Conservation (phyloP, 2,888 invertebrate genomes). For the Platycheirus albimanus region DNA sequence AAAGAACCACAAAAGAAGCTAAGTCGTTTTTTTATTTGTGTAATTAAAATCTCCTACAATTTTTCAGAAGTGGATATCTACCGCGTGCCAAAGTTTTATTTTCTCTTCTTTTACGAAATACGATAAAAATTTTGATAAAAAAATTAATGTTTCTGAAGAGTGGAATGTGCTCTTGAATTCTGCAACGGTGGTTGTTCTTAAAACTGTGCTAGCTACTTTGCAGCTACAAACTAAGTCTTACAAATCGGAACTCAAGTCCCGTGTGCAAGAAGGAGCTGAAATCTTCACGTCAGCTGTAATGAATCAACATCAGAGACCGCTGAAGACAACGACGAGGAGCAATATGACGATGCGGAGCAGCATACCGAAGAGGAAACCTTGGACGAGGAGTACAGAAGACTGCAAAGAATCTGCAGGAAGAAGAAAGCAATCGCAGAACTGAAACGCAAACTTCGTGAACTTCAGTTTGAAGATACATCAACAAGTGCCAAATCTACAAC, state of each 20-base stretch:
- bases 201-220: neutral
- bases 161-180: neutral
- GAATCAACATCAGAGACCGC: neutral
- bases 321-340: neutral
- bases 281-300: neutral
- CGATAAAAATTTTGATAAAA: neutral
- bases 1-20: neutral
- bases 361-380: neutral
- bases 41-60: neutral
- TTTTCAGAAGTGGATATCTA: neutral
- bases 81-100: neutral
- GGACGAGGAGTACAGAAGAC: conserved; percentile 18
- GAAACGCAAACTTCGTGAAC: conserved; percentile 8
- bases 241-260: conserved; percentile 17
- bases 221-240: neutral
- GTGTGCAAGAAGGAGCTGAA: conserved; percentile 7
- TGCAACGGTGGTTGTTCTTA: conserved; percentile 4
- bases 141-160: conserved; percentile 5
- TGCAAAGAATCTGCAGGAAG: conserved; percentile 16
- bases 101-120: neutral
- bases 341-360: neutral
- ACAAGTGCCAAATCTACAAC: neutral
- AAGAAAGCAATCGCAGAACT: conserved; percentile 17
- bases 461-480: conserved; percentile 6
- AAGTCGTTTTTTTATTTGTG: neutral